Percentiles rank a stretch among this genome's conserved stretches.
Conservation (phyloP, 2,113 vertebrate species). For the Epinephelus moara region DNA sequence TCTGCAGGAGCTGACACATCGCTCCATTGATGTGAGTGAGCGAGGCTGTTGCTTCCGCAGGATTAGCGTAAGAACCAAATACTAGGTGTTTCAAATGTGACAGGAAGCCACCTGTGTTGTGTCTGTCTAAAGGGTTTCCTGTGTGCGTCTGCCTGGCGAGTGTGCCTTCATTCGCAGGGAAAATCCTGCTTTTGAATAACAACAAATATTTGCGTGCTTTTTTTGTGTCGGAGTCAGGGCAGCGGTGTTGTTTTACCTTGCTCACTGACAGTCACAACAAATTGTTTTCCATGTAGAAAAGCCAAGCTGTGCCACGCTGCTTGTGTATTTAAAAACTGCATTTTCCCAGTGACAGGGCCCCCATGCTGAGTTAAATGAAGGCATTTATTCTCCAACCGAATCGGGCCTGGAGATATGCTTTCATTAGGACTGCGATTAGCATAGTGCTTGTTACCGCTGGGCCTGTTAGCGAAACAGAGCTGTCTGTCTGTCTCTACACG, state of each 20-base stretch:
- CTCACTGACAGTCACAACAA: conserved; percentile 62
- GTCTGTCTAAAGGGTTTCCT: conserved; percentile 30
- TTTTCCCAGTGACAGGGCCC: conserved; percentile 63
- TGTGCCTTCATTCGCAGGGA: neutral
- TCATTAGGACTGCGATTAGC: conserved; percentile 84
- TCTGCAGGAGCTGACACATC: conserved; percentile 59
- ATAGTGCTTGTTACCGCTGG: conserved; percentile 80
- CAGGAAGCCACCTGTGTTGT: conserved; percentile 22
- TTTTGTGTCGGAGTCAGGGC: conserved; percentile 14
- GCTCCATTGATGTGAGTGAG: conserved; percentile 43
- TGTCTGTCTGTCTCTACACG: conserved; percentile 66
- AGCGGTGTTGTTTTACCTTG: conserved; percentile 28
- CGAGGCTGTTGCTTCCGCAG: conserved; percentile 13
- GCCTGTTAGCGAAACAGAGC: conserved; percentile 73
- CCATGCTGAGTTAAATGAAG: conserved; percentile 83
- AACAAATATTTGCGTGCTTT: conserved; percentile 8
- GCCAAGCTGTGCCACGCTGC: conserved; percentile 62
- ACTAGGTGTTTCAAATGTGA: conserved; percentile 43
- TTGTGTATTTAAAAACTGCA: conserved; percentile 82
- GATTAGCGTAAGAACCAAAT: conserved; percentile 65
- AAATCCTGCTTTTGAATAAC: conserved; percentile 26
- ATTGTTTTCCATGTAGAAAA: conserved; percentile 64
- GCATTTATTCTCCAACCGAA: conserved; percentile 78
- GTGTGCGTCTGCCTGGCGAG: neutral
- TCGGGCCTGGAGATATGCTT: conserved; percentile 80